These are phyloP conservation scores for Toxonevra muliebris DNA, from an alignment of 2,888 invertebrate species.

Conservation along the genomic window DNA sequence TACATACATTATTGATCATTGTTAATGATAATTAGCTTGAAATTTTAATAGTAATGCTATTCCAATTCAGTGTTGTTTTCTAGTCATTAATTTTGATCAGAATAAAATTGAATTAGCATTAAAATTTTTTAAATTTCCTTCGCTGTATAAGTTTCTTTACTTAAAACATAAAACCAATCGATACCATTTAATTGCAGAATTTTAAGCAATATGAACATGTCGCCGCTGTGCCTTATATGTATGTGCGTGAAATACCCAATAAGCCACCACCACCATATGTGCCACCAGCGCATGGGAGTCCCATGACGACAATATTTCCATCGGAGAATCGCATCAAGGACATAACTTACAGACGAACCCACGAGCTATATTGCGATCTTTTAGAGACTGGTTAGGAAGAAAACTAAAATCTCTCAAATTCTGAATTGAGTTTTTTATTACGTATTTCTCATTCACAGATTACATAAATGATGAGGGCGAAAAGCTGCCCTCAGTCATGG, in stretches of 20 bases:
- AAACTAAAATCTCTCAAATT: background rate
- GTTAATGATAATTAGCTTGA: background rate
- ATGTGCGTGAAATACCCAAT: constrained; percentile 75
- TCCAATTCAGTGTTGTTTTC: background rate
- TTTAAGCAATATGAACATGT: constrained; percentile 70
- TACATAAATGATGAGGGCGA: constrained; percentile 50
- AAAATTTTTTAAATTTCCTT: background rate
- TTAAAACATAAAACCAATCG: background rate
- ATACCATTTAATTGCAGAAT: constrained; percentile 58
- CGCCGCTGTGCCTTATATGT: constrained; percentile 61
- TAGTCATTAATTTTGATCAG: too few species aligned
- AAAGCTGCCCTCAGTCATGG: constrained; percentile 51
- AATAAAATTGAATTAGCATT: too few species aligned
- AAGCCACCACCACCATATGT: constrained; percentile 82
- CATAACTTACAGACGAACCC: constrained; percentile 55
- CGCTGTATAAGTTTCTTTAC: background rate
- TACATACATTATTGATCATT: background rate
- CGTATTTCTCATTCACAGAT: constrained; percentile 40
- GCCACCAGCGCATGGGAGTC: constrained; percentile 68
- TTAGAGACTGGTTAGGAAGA: constrained; percentile 53
- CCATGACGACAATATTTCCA: constrained; percentile 61
- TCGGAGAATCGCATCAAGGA: constrained; percentile 57
- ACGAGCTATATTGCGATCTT: constrained; percentile 53
- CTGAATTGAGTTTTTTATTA: background rate
- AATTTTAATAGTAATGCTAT: background rate